Evolutionary conservation across 2,797 vertebrate species (phyloP).

Genomic region (Syndactyla subalaris): DNA sequence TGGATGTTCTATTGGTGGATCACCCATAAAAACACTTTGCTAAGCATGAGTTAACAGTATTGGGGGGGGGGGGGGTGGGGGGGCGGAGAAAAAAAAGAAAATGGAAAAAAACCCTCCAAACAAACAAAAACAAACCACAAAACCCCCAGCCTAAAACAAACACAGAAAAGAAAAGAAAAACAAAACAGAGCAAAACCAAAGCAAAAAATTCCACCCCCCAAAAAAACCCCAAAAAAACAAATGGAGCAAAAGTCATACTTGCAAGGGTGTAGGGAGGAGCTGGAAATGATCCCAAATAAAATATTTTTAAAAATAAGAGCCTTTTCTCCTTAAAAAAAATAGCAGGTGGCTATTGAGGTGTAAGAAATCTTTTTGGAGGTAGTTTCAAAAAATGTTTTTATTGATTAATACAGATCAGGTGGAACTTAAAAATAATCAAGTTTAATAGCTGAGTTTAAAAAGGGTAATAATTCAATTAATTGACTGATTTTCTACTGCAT

Average conservation of each 20-base stretch:
- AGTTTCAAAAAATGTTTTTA: neutral
- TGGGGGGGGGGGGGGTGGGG: no score
- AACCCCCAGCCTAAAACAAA: neutral
- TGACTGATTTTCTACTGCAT: neutral
- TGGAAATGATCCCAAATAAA: neutral
- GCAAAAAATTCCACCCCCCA: no score
- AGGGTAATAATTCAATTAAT: neutral
- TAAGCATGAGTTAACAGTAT: neutral
- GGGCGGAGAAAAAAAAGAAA: neutral
- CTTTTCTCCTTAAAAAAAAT: neutral
- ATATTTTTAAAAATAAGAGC: neutral
- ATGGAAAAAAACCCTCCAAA: neutral
- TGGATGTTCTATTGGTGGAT: neutral
- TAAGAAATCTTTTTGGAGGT: neutral
- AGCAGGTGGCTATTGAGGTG: accelerated
- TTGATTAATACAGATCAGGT: neutral
- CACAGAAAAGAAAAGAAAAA: neutral
- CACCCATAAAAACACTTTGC: neutral
- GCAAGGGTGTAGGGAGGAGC: neutral
- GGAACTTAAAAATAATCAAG: neutral
- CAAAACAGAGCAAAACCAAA: neutral
- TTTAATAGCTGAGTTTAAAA: neutral
- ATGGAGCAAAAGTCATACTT: neutral
- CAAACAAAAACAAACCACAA: neutral
- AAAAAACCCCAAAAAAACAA: neutral